Percentiles rank a stretch among this genome's conserved stretches.
Conservation (phyloP, 2,888 invertebrate species). For the Cryptops parisi region DNA sequence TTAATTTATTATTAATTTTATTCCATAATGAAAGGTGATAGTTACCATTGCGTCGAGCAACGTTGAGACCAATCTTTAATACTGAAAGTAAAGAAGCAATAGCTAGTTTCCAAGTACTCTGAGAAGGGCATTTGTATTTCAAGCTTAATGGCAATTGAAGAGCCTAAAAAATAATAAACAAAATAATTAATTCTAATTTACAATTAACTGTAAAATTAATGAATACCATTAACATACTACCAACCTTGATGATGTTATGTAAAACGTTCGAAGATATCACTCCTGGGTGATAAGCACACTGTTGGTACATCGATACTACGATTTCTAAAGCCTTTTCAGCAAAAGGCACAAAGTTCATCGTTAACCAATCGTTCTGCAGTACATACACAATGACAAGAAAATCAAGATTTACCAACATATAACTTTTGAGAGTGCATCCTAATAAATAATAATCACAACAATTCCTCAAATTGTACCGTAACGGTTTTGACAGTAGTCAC, state of each 20-base stretch:
- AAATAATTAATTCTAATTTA: not conserved
- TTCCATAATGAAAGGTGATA: constrained; percentile 31
- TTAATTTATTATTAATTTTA: not conserved
- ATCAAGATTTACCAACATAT: too few relatives aligned
- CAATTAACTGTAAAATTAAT: not conserved
- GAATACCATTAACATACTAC: not conserved
- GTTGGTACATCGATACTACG: constrained; percentile 57
- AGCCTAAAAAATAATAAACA: constrained; percentile 2
- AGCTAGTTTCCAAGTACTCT: constrained; percentile 67
- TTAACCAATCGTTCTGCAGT: constrained; percentile 56
- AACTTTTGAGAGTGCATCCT: too few relatives aligned
- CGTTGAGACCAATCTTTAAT: constrained; percentile 67
- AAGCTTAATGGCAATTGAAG: constrained; percentile 16
- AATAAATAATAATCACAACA: not conserved
- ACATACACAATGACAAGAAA: too few relatives aligned
- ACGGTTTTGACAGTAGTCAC: constrained; percentile 5
- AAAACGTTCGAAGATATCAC: constrained; percentile 57
- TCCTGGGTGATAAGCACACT: constrained; percentile 51
- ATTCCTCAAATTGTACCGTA: too few relatives aligned
- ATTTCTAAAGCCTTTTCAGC: constrained; percentile 63
- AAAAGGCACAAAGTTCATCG: constrained; percentile 72
- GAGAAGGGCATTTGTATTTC: constrained; percentile 48
- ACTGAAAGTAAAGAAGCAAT: constrained; percentile 60
- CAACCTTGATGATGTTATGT: constrained; percentile 48
- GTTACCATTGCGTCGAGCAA: constrained; percentile 61